Conservation (phyloP, 1,140 invertebrate species). For the Drosophila ogumai region DNA sequence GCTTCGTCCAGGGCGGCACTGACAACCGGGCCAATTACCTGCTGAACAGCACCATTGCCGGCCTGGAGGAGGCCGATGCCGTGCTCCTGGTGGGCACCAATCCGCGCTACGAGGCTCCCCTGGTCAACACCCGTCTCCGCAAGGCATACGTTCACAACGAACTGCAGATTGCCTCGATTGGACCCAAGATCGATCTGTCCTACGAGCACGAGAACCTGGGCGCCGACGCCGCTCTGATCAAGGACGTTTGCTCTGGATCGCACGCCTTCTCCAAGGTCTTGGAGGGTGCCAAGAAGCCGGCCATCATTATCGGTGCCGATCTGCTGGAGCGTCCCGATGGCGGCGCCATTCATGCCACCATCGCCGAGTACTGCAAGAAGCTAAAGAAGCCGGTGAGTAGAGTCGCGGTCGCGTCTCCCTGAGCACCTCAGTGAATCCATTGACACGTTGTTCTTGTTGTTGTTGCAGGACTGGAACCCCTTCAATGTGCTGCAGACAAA, state of each 20-base stretch:
- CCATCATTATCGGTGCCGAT: slow-evolving; percentile 96
- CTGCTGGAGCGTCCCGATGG: slow-evolving; percentile 93
- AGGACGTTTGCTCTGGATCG: slow-evolving; percentile 90
- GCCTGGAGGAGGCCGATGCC: slow-evolving; percentile 96
- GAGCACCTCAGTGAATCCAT: background rate
- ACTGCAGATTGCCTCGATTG: slow-evolving; percentile 93
- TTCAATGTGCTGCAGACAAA: slow-evolving; percentile 96
- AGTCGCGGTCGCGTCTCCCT: too few relatives aligned
- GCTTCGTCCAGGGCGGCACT: slow-evolving; percentile 93
- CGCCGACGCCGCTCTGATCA: slow-evolving; percentile 89
- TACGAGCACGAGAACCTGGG: slow-evolving; percentile 98
- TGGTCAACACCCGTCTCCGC: slow-evolving; percentile 97
- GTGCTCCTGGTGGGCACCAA: slow-evolving; percentile 98
- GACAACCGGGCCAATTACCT: slow-evolving; percentile 97
- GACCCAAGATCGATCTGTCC: slow-evolving; percentile 96
- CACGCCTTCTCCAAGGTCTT: slow-evolving; percentile 92
- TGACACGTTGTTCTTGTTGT: background rate
- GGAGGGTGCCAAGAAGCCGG: slow-evolving; percentile 92
- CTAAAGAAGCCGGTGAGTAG: slow-evolving; percentile 85
- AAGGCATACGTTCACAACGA: slow-evolving; percentile 96
- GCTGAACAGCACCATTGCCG: slow-evolving; percentile 95
- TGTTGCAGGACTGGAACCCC: slow-evolving; percentile 88
- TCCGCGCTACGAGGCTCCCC: slow-evolving; percentile 98
- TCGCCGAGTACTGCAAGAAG: slow-evolving; percentile 89
- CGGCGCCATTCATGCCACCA: slow-evolving; percentile 90